Conservation (phyloP, 2,113 vertebrate species). For the Gymnarchus niloticus region DNA sequence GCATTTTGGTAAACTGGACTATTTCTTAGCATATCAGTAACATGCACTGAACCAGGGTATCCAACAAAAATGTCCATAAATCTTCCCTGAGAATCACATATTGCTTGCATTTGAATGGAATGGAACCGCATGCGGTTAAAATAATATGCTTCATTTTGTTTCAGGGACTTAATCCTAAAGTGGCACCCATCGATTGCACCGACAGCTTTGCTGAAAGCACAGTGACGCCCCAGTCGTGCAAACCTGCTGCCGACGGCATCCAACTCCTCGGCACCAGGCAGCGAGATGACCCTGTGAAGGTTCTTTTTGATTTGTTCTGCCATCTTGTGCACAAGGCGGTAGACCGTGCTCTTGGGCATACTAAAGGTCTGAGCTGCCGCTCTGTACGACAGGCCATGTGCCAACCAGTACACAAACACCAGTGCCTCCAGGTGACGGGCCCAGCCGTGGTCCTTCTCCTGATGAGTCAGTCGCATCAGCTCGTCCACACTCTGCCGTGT, state of each 20-base stretch:
- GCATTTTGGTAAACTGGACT: neutral
- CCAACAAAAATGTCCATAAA: constrained; percentile 25
- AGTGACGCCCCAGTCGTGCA: neutral
- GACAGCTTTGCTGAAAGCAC: neutral
- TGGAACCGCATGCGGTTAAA: constrained; percentile 10
- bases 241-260: neutral
- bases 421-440: constrained; percentile 19
- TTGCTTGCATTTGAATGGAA: constrained; percentile 17
- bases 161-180: constrained; percentile 2
- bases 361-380: neutral
- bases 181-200: constrained; percentile 15
- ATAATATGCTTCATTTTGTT: neutral
- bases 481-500: neutral
- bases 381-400: constrained; percentile 19
- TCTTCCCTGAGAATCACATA: constrained; percentile 18
- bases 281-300: neutral
- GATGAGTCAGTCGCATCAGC: constrained; percentile 16
- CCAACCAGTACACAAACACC: constrained; percentile 21
- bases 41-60: constrained; percentile 18
- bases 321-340: constrained; percentile 21
- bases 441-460: constrained; percentile 23
- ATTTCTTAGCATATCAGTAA: neutral
- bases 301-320: neutral
- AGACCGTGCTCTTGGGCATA: neutral
- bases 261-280: constrained; percentile 2